Evolutionary conservation across 2,113 vertebrate species (phyloP).

Genomic region (Fulmarus glacialis): DNA sequence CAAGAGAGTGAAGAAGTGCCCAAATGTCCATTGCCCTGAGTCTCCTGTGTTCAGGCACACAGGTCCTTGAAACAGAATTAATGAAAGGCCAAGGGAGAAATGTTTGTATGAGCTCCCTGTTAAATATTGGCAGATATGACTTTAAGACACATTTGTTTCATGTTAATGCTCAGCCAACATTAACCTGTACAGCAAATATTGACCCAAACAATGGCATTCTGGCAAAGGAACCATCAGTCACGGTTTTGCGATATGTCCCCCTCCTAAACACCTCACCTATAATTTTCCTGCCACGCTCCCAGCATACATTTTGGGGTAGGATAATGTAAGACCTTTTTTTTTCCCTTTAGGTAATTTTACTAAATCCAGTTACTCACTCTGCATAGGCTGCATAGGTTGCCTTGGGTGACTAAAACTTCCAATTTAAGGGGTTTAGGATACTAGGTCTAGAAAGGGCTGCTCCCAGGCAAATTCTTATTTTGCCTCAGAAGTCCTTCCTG

Average conservation of each 20-base stretch:
- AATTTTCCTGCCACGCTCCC: neutral
- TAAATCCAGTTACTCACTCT: neutral
- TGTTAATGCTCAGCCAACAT: conserved; percentile 11
- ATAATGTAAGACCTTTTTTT: neutral
- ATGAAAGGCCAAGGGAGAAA: neutral
- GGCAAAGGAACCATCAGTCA: neutral
- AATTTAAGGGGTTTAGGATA: neutral
- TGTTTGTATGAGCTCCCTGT: neutral
- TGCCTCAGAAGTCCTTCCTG: neutral
- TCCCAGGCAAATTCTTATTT: neutral
- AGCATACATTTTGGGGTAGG: neutral
- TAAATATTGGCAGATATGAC: conserved; percentile 20
- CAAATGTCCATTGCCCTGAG: neutral
- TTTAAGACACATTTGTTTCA: neutral
- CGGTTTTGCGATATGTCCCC: neutral
- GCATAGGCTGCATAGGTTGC: neutral
- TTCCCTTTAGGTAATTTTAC: neutral
- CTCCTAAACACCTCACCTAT: neutral
- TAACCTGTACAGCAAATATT: conserved; percentile 32
- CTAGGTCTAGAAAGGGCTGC: neutral
- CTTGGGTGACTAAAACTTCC: neutral
- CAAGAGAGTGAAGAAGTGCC: neutral
- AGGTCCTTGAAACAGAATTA: neutral
- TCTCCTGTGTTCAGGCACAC: neutral
- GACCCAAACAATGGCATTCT: neutral